These are phyloP conservation scores for Aphyosemion australe DNA, from an alignment of 2,113 vertebrate genomes.

Conservation along the genomic window DNA sequence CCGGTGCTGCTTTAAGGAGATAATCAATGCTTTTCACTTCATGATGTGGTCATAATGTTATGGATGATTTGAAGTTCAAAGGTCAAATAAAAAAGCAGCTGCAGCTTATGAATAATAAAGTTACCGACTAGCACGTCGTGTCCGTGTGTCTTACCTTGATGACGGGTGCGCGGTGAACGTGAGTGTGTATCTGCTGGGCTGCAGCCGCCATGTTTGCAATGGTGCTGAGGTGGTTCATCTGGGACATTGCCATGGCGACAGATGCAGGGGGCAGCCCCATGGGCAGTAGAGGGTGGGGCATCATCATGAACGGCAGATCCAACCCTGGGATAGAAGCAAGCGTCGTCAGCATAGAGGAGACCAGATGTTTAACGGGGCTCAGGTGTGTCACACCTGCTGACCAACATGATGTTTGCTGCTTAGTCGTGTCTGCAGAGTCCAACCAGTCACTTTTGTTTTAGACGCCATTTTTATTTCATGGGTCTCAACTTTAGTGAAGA, in stretches of 20 bases:
- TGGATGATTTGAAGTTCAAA: not conserved
- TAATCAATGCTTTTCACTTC: too few relatives aligned
- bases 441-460: too few relatives aligned
- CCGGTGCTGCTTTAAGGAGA: too few relatives aligned
- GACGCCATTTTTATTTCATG: too few relatives aligned
- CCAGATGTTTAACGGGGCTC: too few relatives aligned
- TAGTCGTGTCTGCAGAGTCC: too few relatives aligned
- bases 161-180: conserved; percentile 70
- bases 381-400: too few relatives aligned
- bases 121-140: not conserved
- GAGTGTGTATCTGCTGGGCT: conserved; percentile 82
- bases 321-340: conserved; percentile 80
- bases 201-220: conserved; percentile 95
- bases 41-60: not conserved
- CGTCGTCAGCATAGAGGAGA: not conserved
- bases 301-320: conserved; percentile 97
- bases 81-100: too few relatives aligned
- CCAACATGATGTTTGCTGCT: too few relatives aligned
- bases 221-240: conserved; percentile 97
- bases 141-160: conserved; percentile 69
- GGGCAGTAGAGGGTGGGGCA: conserved; percentile 84
- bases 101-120: not conserved
- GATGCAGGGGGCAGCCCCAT: conserved; percentile 89
- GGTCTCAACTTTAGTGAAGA: not conserved
- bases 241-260: conserved; percentile 97